Conservation (phyloP, 53 echinoderm and acorn worm species). For the Henricia sp. region DNA sequence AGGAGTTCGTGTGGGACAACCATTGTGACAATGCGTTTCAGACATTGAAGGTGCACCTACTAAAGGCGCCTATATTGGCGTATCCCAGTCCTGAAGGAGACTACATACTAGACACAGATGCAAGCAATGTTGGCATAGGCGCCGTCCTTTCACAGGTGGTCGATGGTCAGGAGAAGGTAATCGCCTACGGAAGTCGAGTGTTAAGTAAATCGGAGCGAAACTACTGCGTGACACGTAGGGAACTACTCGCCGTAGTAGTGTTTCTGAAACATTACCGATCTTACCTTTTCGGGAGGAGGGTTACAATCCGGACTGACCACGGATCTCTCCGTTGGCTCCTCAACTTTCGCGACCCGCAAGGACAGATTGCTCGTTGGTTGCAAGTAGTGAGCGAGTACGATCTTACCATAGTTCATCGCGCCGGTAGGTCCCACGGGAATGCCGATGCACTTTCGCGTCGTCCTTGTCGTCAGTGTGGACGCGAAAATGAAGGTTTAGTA, state of each 20-base stretch:
- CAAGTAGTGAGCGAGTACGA: conserved; percentile 34
- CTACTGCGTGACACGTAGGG: conserved; percentile 60
- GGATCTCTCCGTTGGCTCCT: conserved; percentile 31
- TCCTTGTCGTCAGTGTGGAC: conserved; percentile 27
- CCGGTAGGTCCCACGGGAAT: conserved; percentile 31
- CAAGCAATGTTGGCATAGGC: conserved; percentile 53
- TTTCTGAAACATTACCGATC: conserved; percentile 26
- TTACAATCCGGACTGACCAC: conserved; percentile 48
- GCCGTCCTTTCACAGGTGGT: conserved; percentile 52
- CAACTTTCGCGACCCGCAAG: conserved; percentile 45
- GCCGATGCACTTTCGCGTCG: conserved; percentile 42
- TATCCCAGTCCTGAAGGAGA: too few relatives aligned
- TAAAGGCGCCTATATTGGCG: too few relatives aligned
- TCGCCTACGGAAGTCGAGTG: conserved; percentile 49
- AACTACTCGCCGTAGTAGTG: conserved; percentile 45
- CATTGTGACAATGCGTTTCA: too few relatives aligned
- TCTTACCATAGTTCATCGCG: conserved; percentile 26
- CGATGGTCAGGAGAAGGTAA: conserved; percentile 51
- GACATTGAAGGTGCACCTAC: too few relatives aligned
- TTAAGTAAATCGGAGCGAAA: conserved; percentile 49
- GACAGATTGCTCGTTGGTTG: conserved; percentile 56
- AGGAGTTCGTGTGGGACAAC: too few relatives aligned
- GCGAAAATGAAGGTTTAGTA: not conserved
- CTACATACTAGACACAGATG: too few relatives aligned
- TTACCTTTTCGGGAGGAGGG: conserved; percentile 13